Evolutionary conservation across 2,888 invertebrate species (phyloP), one percentile per base, ranked within the genome.

Genomic region (Acheta domesticus): DNA sequence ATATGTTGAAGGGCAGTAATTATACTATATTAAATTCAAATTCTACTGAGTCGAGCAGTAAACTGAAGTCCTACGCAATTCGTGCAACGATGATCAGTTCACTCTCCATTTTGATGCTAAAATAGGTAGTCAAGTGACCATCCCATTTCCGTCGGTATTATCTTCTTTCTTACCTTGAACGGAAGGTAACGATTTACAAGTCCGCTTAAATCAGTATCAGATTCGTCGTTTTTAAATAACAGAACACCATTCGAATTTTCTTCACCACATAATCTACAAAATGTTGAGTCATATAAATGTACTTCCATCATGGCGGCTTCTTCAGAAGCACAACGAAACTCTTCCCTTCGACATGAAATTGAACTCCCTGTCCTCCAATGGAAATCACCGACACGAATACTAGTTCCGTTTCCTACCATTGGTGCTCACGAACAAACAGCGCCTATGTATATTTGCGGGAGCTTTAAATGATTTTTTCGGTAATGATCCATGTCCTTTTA

Each of bases 221-320:
- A 89, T 86, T 90, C 89, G 83, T 90, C 89, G 82, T 84, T 83
- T 48, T 88, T 86, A 88, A 91, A 94, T 86, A 94, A 87, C 85
- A 90, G 87, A 83, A 91, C 91, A 81, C 92, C 92, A 85, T 91
- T 91, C 83, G 89, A 88, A 87, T 93, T 93, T 88, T 92, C 90
- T 88, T 91, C 91, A 23, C 91, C 93, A 88, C 94, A 94, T 86
- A 94, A 90, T 87, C 94, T 90, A 88, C 94, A 94, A 88, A 92
- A 89, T 82, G 89, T 89, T 83, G 92, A 92, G 88, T 93, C 90
- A 86, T 91, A 91, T 84, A 93, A 89, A 86, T 85, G 84, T 82
- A 86, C 86, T 83, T 87, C 86, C 84, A 83, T 83, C 80, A 82
- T 82, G 82, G 83, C 83, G 83, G 81, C 49, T n/a, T 19, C 62